These are phyloP conservation scores for Taeniopygia guttata DNA, from an alignment of 2,797 vertebrate species.

Conservation along the genomic window DNA sequence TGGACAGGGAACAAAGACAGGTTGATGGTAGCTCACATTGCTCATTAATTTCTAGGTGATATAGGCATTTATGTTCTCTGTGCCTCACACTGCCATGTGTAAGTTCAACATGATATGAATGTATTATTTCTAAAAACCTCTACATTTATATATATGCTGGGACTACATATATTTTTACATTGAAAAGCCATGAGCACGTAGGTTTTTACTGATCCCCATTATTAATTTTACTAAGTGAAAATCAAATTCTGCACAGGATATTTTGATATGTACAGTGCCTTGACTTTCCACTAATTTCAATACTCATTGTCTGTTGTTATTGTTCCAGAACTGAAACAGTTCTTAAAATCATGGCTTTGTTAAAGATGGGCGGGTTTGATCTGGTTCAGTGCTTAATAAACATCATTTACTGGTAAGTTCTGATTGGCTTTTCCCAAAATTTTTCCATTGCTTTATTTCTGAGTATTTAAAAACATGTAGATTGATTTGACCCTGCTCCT, in stretches of 20 bases:
- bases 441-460: conserved; percentile 31
- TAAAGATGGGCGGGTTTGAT: not conserved
- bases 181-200: not conserved
- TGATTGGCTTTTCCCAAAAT: not conserved
- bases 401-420: not conserved
- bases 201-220: not conserved
- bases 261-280: not conserved
- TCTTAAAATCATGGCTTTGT: not conserved
- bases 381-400: not conserved
- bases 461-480: conserved; percentile 29
- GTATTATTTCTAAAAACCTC: not conserved
- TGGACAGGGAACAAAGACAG: not conserved
- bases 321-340: not conserved
- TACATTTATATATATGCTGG: not conserved
- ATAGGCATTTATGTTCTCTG: not conserved
- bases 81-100: not conserved
- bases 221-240: not conserved
- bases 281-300: not conserved
- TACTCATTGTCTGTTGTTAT: not conserved
- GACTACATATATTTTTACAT: not conserved
- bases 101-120: not conserved
- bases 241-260: not conserved
- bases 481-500: conserved; percentile 36
- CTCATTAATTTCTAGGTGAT: not conserved
- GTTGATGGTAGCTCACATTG: not conserved